Evolutionary conservation across 2,797 vertebrate species (phyloP).

Genomic region (Karalla daura): DNA sequence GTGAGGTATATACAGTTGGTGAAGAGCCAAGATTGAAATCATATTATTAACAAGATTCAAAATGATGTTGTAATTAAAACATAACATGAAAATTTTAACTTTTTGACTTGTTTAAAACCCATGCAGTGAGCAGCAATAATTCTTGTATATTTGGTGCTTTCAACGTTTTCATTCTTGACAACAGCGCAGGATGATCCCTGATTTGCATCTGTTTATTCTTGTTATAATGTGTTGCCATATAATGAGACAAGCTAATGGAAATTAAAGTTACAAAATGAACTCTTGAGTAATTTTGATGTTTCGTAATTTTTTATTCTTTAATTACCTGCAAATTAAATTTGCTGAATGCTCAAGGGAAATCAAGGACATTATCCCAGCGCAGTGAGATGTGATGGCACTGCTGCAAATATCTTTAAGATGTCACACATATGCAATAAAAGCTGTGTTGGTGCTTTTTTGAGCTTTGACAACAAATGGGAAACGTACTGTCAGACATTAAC

Average conservation of each 20-base stretch:
- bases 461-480: constrained; percentile 26
- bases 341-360: background rate
- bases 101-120: no score
- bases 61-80: no score
- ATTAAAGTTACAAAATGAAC: background rate
- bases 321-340: background rate
- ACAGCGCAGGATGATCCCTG: no score
- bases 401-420: background rate
- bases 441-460: constrained; percentile 11
- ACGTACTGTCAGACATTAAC: constrained; percentile 48
- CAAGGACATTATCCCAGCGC: background rate
- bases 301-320: background rate
- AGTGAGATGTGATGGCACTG: constrained; percentile 13
- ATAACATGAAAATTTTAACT: no score
- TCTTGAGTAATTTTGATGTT: background rate
- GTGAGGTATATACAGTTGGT: background rate
- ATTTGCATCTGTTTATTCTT: no score
- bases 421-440: constrained; percentile 31
- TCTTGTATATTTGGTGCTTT: no score
- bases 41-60: no score
- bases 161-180: no score
- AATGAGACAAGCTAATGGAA: background rate
- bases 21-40: no score
- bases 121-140: no score
- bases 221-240: background rate